These are phyloP conservation scores for Enteromius fasciolatus DNA, from an alignment of 2,797 vertebrate species.

Conservation along the genomic window DNA sequence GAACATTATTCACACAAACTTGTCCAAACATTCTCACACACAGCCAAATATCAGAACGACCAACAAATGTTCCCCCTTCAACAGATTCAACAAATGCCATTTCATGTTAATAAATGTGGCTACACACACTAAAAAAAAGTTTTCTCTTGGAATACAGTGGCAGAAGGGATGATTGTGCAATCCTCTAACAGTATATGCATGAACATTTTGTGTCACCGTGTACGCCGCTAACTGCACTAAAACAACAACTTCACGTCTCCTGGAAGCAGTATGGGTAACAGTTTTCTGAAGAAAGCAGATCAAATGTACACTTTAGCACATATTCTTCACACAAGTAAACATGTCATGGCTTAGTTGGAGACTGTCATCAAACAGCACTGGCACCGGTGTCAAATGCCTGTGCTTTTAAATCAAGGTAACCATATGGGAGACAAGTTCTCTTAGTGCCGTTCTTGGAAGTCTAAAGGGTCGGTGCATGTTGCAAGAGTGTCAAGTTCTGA, in stretches of 20 bases:
- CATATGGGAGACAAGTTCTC: background rate
- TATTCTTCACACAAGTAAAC: background rate
- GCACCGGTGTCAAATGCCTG: constrained; percentile 21
- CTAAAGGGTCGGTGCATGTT: background rate
- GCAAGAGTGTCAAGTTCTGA: background rate
- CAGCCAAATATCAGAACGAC: background rate
- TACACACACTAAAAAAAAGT: background rate
- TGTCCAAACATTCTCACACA: constrained; percentile 33
- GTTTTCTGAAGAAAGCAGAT: constrained; percentile 4
- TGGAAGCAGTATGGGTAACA: background rate
- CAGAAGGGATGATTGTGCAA: background rate
- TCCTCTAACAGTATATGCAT: background rate
- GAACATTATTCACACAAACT: constrained; percentile 14
- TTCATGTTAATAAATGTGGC: background rate
- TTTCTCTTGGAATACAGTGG: background rate
- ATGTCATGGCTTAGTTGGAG: constrained; percentile 1
- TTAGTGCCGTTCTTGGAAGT: constrained; percentile 10
- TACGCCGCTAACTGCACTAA: background rate
- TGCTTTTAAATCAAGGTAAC: background rate
- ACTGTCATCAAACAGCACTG: constrained; percentile 26
- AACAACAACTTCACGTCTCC: background rate
- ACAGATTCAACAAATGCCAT: constrained; percentile 21
- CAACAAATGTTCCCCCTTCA: constrained; percentile 15
- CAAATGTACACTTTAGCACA: background rate
- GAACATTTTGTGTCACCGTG: background rate